Percentiles rank a stretch among this genome's conserved stretches.
Evolutionary conservation across 2,888 invertebrate species (phyloP).

Genomic region (Acrobasis repandana): DNA sequence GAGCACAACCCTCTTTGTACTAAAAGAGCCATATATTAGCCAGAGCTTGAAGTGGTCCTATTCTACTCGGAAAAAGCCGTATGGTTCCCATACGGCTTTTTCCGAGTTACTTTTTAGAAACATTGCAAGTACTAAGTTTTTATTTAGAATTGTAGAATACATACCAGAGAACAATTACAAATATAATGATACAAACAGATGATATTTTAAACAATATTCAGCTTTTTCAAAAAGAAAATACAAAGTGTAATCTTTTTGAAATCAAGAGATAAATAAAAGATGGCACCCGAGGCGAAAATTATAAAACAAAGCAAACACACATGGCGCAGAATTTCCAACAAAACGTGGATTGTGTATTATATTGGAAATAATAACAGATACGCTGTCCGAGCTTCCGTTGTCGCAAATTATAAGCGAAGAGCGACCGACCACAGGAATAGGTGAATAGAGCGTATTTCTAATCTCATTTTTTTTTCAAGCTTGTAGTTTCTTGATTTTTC

Average conservation of each 20-base stretch:
- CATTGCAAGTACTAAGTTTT: no score
- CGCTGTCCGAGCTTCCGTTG: slow-evolving; percentile 9
- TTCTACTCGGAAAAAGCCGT: no score
- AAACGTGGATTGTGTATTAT: slow-evolving; percentile 18
- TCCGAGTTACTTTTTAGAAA: no score
- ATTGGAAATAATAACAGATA: slow-evolving; percentile 17
- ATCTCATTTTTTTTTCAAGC: no score
- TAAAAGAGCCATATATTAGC: no score
- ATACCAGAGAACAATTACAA: neutral
- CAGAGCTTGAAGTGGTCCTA: no score
- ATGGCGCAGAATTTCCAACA: slow-evolving; percentile 14
- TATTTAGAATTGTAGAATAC: no score
- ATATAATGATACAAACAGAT: neutral
- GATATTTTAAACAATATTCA: neutral
- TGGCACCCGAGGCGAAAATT: slow-evolving; percentile 21
- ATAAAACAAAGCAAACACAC: slow-evolving; percentile 18
- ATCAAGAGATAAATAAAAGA: slow-evolving; percentile 18
- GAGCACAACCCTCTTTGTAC: no score
- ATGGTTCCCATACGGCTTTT: no score
- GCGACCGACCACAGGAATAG: neutral
- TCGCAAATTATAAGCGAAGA: neutral
- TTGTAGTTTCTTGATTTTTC: no score
- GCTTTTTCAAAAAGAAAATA: neutral
- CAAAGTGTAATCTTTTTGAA: slow-evolving; percentile 9
- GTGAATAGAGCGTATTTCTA: no score